Percentiles rank a stretch among this genome's conserved stretches.
These are phyloP conservation scores for Heliconius congener DNA, from an alignment of 1,140 invertebrate genomes.

Conservation along the genomic window DNA sequence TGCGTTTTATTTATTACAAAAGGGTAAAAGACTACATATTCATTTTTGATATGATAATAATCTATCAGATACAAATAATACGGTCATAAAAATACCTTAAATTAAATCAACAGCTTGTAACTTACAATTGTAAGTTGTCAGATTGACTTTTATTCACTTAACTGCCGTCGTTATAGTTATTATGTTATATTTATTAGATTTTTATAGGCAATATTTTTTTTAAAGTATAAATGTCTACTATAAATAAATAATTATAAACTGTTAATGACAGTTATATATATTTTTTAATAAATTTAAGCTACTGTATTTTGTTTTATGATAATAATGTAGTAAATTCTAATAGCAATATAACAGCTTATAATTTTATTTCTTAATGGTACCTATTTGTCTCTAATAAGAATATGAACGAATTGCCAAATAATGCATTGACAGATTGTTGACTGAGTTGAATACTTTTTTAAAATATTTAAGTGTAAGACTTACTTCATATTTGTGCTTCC, in stretches of 20 bases:
- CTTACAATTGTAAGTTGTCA: conserved; percentile 14
- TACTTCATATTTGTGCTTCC: no score
- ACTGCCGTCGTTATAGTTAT: conserved; percentile 13
- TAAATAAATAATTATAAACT: background rate
- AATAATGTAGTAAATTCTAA: no score
- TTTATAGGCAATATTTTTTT: conserved; percentile 11
- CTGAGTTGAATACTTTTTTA: no score
- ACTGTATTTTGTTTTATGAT: no score
- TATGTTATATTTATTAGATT: conserved; percentile 26
- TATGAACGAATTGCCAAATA: no score
- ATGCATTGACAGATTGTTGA: no score
- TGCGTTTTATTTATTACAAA: background rate
- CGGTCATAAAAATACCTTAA: conserved; percentile 19
- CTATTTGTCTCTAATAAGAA: no score
- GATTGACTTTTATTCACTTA: conserved; percentile 27
- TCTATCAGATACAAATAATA: conserved; percentile 22
- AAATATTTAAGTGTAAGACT: no score
- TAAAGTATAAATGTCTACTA: background rate
- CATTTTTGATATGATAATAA: background rate
- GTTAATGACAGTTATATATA: no score
- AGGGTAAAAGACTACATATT: background rate
- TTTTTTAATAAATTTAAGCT: no score
- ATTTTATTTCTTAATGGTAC: no score
- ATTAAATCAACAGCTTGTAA: conserved; percentile 20
- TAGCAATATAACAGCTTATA: no score